A percentile compares a stretch with the other conserved stretches of the same genome.
Evolutionary conservation across 2,888 invertebrate genomes (phyloP).

Genomic region (Diabrotica balteata): DNA sequence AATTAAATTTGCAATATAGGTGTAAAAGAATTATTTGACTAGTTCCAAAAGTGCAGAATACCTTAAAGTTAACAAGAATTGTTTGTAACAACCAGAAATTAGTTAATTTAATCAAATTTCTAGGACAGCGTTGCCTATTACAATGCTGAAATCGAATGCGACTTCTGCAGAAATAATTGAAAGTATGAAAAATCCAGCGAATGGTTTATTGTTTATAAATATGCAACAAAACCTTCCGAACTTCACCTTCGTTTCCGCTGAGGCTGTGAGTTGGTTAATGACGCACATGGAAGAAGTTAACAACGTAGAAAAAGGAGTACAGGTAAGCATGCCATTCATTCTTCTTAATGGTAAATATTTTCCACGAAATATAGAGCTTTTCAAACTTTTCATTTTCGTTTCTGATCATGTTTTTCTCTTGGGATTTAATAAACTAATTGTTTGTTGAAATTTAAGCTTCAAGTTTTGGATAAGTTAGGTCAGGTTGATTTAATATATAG

Average conservation of each 20-base stretch:
- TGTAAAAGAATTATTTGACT: too few relatives aligned
- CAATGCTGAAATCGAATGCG: conserved; percentile 71
- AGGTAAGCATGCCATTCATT: conserved; percentile 42
- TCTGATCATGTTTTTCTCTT: too few relatives aligned
- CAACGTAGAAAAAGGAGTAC: conserved; percentile 68
- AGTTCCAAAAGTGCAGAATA: too few relatives aligned
- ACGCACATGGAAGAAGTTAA: conserved; percentile 78
- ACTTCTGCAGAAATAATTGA: conserved; percentile 77
- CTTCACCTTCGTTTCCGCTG: conserved; percentile 87
- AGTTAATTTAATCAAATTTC: conserved; percentile 17
- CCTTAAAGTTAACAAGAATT: too few relatives aligned
- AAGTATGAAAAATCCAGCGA: conserved; percentile 77
- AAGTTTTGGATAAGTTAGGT: too few relatives aligned
- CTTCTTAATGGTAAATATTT: neutral
- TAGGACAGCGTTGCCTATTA: conserved; percentile 35
- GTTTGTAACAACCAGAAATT: neutral
- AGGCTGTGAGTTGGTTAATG: conserved; percentile 88
- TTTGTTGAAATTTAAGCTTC: too few relatives aligned
- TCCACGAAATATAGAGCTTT: neutral
- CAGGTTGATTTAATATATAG: too few relatives aligned
- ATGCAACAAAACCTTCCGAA: conserved; percentile 81
- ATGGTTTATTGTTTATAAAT: conserved; percentile 75
- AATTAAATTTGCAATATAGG: too few relatives aligned
- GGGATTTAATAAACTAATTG: too few relatives aligned
- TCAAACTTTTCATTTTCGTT: too few relatives aligned